Evolutionary conservation across 2,113 vertebrate genomes (phyloP), one percentile per base, ranked within the genome.

Genomic region (Tragelaphus imberbis): DNA sequence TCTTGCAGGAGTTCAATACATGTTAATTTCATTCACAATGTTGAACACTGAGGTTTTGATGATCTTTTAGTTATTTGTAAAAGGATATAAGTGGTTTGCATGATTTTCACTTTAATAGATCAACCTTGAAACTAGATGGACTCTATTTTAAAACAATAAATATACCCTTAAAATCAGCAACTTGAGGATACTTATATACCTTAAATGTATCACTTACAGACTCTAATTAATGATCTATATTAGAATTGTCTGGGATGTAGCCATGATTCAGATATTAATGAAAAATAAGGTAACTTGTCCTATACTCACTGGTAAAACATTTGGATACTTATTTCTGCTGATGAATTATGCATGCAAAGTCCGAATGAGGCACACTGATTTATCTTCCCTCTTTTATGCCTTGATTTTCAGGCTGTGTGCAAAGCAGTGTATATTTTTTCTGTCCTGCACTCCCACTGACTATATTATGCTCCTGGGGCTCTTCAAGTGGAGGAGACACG

Each of bases 401-500:
- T 98, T 98, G 97, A 98, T 98, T 98, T 97, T 96, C 95, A 97
- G 97, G 96, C 97, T 95, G 61, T 96, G 98, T 98, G 98, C 97
- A 98, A 97, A 98, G 96, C 93, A 92, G 94, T 97, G 97, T 98
- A 80, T 98, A 97, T 98, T 98, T 98, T 98, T 96, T 97, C 97
- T 98, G 90, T 94, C 96, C 77, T 97, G 84, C 88, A 95, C 98
- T 98, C 97, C 97, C 96, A 97, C 97, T 92, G 90, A 98, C 97
- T 98, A 96, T 98, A 97, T 97, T 97, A 97, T 92, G 90, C 98
- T 97, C 98, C 14, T 84, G 98, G 98, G 98, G 96, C 97, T 97
- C 95, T 97, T 97, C 95, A 98, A 97, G 96, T 96, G 95, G 95
- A 98, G 97, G 96, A 97, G 98, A 98, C 96, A 96, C 1, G 89